Base-by-base conservation (phyloP, 2,888 invertebrate genomes). In the Serripes groenlandicus region DNA sequence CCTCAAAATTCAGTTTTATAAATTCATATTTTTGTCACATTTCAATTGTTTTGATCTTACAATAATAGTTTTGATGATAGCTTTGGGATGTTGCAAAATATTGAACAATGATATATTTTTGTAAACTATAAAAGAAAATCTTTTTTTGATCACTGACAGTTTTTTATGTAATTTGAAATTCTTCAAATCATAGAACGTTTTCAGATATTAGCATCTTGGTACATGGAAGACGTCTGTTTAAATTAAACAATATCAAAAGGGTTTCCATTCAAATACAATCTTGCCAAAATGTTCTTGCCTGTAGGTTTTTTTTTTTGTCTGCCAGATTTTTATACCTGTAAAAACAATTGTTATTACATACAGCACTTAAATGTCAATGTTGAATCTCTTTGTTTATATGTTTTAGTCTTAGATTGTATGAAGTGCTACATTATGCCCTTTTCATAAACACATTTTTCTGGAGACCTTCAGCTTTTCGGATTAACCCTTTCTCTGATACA, bases 201-300 rank as follows among this genome's bases (percentile, higher is more conserved):
- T 49, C 49, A 21, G 2, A 5, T 3, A 5, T 15, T 23, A n/a
- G 56, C 23, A 56, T 2, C 56, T 56, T 56, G 2, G 56, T 56
- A 26, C 56, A 56, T 56, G 56, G 56, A 26, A 56, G 56, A 3
- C 11, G 56, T 21, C 32, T n/a, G 34, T 32, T 62, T 32, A 34
- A 3, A 62, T 62, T 1, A 66, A 66, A 34, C 21, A 66, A 35
- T 42, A 66, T 66, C 66, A 66, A 66, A 66, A 66, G 66, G 58
- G 60, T 60, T 73, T 60, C 73, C 37, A 42, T 42, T 42, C 23
- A 26, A 72, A 70, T 11, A 73, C 58, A 73, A 75, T 86, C 88
- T 90, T 91, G 90, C 90, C 90, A 91, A 91, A 91, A 89, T 85
- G 71, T 76, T 91, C 90, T 91, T 91, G 90, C 90, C 90, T 84